A percentile compares a stretch with the other conserved stretches of the same genome.
Evolutionary conservation across 2,888 invertebrate genomes (phyloP).

Genomic region (Harmothoe impar): DNA sequence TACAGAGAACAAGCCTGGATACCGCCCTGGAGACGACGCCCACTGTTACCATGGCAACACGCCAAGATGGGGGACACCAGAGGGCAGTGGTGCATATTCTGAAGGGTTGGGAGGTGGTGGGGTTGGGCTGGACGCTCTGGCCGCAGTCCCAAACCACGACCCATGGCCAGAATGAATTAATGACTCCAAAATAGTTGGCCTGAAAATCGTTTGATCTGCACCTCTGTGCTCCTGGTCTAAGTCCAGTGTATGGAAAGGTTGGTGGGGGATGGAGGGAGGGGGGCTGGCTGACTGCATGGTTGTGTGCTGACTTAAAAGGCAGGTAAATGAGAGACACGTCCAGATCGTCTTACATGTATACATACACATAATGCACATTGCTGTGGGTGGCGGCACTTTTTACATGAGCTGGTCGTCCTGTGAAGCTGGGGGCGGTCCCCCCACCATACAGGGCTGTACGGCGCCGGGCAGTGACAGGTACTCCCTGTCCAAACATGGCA

Average conservation of each 20-base stretch:
- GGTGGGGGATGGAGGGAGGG: not conserved
- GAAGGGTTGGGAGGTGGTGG: not conserved
- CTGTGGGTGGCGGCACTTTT: no score
- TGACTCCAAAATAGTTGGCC: not conserved
- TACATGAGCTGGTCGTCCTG: no score
- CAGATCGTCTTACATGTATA: not conserved
- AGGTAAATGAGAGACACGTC: conserved; percentile 9
- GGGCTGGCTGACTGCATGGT: not conserved
- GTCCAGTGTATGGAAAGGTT: not conserved
- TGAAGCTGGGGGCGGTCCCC: no score
- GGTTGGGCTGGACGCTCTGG: not conserved
- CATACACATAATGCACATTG: no score
- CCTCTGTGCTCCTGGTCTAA: no score
- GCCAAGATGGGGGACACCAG: not conserved
- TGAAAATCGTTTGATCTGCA: not conserved
- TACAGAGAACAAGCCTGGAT: no score
- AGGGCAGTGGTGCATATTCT: not conserved
- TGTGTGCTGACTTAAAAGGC: no score
- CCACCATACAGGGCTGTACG: no score
- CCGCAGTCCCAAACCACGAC: not conserved
- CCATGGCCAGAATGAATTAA: conserved; percentile 13
- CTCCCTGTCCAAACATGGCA: no score
- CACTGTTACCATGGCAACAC: conserved; percentile 13
- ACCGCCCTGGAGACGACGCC: not conserved
- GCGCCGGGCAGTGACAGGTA: no score